Evolutionary conservation across 2,113 vertebrate genomes (phyloP).

Genomic region (Cryptomyrus ogoouensis): DNA sequence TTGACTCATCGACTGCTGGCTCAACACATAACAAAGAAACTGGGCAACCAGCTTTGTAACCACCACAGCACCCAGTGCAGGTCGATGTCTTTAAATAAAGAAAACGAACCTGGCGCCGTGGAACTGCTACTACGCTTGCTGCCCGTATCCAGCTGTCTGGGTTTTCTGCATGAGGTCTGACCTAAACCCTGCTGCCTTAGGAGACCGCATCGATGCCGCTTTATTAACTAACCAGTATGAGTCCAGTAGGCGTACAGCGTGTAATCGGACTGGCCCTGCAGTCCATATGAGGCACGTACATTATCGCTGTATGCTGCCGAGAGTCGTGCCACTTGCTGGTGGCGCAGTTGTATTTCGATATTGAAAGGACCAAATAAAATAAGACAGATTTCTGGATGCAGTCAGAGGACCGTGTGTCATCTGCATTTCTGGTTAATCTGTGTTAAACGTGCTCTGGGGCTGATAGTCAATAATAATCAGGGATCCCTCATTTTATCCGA

Average conservation of each 20-base stretch:
- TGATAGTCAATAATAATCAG: neutral
- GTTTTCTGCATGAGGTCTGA: neutral
- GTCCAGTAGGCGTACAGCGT: neutral
- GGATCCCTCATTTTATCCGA: neutral
- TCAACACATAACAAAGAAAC: conserved; percentile 7
- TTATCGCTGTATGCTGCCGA: neutral
- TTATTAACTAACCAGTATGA: neutral
- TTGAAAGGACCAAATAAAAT: neutral
- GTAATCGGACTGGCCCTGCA: neutral
- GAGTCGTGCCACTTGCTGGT: neutral
- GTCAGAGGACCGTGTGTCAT: neutral
- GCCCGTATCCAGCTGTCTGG: neutral
- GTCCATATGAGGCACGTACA: neutral
- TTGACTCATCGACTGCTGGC: neutral
- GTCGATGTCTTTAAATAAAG: neutral
- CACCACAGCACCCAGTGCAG: neutral
- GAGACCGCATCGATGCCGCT: neutral
- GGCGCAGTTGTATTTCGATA: conserved; percentile 3
- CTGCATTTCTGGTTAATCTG: neutral
- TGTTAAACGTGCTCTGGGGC: neutral
- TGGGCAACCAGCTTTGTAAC: neutral
- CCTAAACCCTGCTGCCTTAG: neutral
- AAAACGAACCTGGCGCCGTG: neutral
- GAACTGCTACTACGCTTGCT: neutral
- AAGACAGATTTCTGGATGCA: neutral